Conservation (phyloP, 2,888 invertebrate genomes). For the Agonopterix arenella region DNA sequence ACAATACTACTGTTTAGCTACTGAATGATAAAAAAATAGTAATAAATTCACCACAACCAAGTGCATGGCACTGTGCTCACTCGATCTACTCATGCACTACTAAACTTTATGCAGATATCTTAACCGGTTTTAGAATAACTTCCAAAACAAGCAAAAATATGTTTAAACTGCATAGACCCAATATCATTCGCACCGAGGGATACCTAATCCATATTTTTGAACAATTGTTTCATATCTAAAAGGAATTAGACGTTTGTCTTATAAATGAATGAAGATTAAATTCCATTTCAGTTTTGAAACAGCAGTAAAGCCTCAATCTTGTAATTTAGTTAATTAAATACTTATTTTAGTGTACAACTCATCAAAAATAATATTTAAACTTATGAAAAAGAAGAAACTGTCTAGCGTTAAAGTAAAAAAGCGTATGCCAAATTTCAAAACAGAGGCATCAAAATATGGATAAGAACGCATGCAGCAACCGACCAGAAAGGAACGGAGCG, state of each 20-base stretch:
- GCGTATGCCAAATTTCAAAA: neutral
- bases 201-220: slow-evolving; percentile 5
- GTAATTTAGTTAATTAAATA: neutral
- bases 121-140: neutral
- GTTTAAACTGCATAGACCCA: slow-evolving; percentile 5
- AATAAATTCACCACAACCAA: slow-evolving; percentile 66
- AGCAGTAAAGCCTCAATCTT: neutral
- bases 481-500: slow-evolving; percentile 49
- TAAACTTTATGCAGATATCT: slow-evolving; percentile 7
- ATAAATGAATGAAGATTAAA: neutral
- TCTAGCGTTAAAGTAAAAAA: slow-evolving; percentile 2
- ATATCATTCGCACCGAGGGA: slow-evolving; percentile 5
- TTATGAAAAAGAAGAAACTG: too few relatives aligned
- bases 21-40: slow-evolving; percentile 30
- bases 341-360: slow-evolving; percentile 3
- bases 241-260: too few relatives aligned
- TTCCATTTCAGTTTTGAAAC: neutral
- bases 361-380: too few relatives aligned
- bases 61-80: slow-evolving; percentile 65
- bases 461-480: slow-evolving; percentile 55
- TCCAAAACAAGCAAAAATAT: slow-evolving; percentile 1
- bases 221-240: neutral
- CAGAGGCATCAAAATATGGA: slow-evolving; percentile 13
- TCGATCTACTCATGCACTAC: slow-evolving; percentile 69
- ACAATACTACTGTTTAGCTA: slow-evolving; percentile 52